These are phyloP conservation scores for Orchesella flavescens DNA, from an alignment of 2,888 invertebrate species.

Conservation along the genomic window DNA sequence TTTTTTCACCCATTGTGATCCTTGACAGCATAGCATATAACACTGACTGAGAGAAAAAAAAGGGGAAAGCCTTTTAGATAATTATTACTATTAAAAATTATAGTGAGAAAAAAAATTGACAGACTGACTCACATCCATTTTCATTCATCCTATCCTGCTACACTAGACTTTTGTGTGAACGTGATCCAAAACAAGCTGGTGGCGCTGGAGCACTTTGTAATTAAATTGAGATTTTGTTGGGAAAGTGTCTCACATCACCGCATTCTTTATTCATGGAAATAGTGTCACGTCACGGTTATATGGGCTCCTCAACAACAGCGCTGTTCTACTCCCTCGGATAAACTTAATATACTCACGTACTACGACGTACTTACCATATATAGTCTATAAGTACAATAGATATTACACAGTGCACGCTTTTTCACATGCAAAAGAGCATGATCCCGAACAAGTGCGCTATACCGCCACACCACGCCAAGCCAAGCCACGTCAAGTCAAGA, in stretches of 20 bases:
- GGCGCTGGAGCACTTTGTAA: constrained; percentile 34
- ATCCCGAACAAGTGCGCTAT: no score
- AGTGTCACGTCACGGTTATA: constrained; percentile 35
- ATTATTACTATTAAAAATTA: constrained; percentile 57
- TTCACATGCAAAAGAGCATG: neutral
- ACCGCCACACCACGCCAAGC: no score
- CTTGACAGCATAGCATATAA: constrained; percentile 45
- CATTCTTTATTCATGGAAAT: constrained; percentile 46
- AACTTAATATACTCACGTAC: neutral
- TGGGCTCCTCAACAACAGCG: neutral
- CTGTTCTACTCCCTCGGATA: neutral
- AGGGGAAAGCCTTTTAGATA: constrained; percentile 42
- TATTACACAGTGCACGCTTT: neutral
- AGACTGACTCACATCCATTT: constrained; percentile 2
- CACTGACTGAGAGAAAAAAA: no score
- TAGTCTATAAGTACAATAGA: neutral
- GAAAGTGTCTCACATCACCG: constrained; percentile 17
- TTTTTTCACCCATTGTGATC: constrained; percentile 53
- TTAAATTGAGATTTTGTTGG: constrained; percentile 58
- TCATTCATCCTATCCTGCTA: neutral
- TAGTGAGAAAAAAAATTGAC: constrained; percentile 22
- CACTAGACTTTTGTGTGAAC: neutral
- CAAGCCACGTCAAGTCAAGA: no score
- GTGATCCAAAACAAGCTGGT: constrained; percentile 19
- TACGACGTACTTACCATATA: neutral